Evolutionary conservation across 2,797 vertebrate genomes (phyloP).

Genomic region (Philypnodon macrostomus): DNA sequence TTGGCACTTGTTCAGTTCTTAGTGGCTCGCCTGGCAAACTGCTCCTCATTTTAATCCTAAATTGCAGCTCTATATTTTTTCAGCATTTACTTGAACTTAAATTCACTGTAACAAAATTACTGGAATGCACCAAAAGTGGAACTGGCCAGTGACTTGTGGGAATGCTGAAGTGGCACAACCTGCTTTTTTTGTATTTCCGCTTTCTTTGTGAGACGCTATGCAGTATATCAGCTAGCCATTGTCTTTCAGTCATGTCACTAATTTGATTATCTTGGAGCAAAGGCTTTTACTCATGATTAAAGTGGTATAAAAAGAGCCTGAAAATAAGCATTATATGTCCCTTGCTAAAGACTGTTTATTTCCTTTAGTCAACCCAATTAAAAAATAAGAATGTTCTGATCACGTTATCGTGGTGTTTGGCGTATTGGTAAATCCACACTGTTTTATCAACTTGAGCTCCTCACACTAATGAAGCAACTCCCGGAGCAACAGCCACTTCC

Average conservation of each 20-base stretch:
- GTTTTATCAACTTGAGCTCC: constrained; percentile 4
- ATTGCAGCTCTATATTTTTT: constrained; percentile 46
- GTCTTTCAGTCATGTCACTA: too few relatives aligned
- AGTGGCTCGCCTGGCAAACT: constrained; percentile 50
- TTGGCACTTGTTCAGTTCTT: constrained; percentile 57
- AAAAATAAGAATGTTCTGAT: not conserved
- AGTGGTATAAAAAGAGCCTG: not conserved
- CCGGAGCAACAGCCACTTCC: constrained; percentile 7
- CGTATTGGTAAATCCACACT: not conserved
- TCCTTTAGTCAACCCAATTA: not conserved
- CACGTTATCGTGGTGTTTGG: not conserved
- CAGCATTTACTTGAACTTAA: constrained; percentile 36
- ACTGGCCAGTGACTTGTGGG: constrained; percentile 11
- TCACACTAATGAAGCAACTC: constrained; percentile 6
- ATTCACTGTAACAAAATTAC: constrained; percentile 29
- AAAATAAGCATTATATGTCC: not conserved
- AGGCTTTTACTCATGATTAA: not conserved
- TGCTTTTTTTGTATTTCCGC: constrained; percentile 3
- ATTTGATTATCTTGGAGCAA: not conserved
- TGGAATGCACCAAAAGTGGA: constrained; percentile 21
- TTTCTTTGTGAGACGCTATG: not conserved
- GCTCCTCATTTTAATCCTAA: constrained; percentile 60
- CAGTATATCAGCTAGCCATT: too few relatives aligned
- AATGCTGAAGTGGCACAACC: constrained; percentile 1
- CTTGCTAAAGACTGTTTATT: not conserved